A percentile compares a stretch with the other conserved stretches of the same genome.
phyloP scores from a whole-genome alignment of 2,797 vertebrate species.

The Helicolenus hilgendorfi region DNA sequence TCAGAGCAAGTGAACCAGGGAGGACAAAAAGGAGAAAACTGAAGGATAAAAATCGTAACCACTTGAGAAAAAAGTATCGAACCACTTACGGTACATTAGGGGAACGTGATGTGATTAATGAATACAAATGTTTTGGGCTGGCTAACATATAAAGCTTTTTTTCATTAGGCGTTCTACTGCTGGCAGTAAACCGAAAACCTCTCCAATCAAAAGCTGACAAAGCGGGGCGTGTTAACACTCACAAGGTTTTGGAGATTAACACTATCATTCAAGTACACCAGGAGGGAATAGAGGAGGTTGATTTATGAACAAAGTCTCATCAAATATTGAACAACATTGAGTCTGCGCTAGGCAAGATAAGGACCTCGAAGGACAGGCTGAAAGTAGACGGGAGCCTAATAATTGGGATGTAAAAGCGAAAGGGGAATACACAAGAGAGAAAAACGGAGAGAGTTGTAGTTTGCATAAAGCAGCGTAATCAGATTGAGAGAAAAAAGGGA shows the following conservation, averaged over 20 bases:
- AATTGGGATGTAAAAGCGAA: conserved; percentile 80
- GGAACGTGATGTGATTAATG: background rate
- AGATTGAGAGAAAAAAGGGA: conserved; percentile 42
- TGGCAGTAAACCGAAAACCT: background rate
- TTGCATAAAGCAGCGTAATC: conserved; percentile 84
- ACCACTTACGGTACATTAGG: background rate
- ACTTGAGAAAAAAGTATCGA: background rate
- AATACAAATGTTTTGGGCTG: background rate
- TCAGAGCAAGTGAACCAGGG: conserved; percentile 28
- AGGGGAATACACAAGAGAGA: conserved; percentile 64
- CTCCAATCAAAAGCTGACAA: conserved; percentile 50
- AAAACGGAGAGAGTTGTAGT: conserved; percentile 54
- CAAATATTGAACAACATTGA: conserved; percentile 83
- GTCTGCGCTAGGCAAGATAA: conserved; percentile 69
- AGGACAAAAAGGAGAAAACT: background rate
- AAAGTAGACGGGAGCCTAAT: conserved; percentile 61
- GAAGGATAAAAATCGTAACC: background rate
- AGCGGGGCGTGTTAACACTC: conserved; percentile 39
- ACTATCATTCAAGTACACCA: conserved; percentile 58
- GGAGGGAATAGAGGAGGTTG: conserved; percentile 54
- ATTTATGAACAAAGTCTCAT: conserved; percentile 85
- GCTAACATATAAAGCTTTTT: background rate
- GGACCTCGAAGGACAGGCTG: conserved; percentile 52
- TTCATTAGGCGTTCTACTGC: background rate
- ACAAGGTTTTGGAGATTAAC: conserved; percentile 57